Conservation (phyloP, 2,888 invertebrate species). For the Ornithoptera alexandrae region DNA sequence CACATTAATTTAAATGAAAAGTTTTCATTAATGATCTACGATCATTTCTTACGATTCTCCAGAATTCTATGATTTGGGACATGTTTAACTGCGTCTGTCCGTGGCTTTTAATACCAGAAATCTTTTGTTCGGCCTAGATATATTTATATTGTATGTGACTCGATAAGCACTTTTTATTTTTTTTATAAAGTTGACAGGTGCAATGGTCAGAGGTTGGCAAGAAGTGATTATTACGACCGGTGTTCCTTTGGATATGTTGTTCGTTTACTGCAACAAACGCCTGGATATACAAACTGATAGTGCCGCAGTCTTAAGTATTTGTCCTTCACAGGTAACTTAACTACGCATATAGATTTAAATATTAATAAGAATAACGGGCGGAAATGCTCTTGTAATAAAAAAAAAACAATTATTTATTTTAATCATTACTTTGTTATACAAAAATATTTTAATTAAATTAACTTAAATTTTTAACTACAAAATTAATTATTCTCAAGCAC, state of each 20-base stretch:
- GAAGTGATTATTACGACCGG: conserved; percentile 63
- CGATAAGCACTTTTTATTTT: background rate
- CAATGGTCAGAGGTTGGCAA: conserved; percentile 65
- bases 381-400: too few relatives aligned
- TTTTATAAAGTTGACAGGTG: conserved; percentile 57
- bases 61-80: too few relatives aligned
- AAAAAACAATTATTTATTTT: background rate
- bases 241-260: conserved; percentile 69
- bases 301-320: conserved; percentile 66
- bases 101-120: too few relatives aligned
- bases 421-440: background rate
- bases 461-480: background rate
- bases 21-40: too few relatives aligned
- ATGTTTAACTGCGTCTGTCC: too few relatives aligned
- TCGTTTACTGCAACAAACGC: conserved; percentile 61
- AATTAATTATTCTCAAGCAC: background rate
- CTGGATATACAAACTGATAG: conserved; percentile 65
- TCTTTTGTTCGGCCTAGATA: too few relatives aligned
- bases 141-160: background rate
- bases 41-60: too few relatives aligned
- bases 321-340: conserved; percentile 58
- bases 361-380: too few relatives aligned
- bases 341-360: background rate
- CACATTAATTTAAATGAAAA: too few relatives aligned
- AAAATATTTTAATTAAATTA: background rate